A percentile compares a stretch with the other conserved stretches of the same genome.
These are phyloP conservation scores for Linyphia triangularis DNA, from an alignment of 2,888 invertebrate genomes.

Conservation along the genomic window DNA sequence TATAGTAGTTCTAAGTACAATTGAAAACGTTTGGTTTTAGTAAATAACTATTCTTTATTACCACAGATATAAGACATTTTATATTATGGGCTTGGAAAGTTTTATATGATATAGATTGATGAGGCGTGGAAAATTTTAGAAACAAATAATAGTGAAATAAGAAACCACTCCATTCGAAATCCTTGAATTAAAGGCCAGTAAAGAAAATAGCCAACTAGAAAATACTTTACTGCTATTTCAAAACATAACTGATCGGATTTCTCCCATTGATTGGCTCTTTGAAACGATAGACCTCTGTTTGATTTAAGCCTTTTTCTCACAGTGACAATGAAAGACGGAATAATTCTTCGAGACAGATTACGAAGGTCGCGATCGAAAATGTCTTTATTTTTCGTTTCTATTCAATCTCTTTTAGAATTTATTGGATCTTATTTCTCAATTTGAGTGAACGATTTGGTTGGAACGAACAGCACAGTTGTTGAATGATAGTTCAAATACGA, in stretches of 20 bases:
- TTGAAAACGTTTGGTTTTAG: no score
- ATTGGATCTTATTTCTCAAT: neutral
- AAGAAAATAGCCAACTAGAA: conserved; percentile 28
- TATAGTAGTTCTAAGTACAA: no score
- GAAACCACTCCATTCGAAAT: neutral
- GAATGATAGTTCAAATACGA: conserved; percentile 1
- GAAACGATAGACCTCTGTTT: neutral
- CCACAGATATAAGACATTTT: no score
- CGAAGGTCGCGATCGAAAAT: conserved; percentile 11
- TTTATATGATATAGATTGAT: no score
- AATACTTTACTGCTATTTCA: conserved; percentile 33
- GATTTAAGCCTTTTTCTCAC: neutral
- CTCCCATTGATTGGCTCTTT: conserved; percentile 34
- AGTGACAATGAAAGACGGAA: conserved; percentile 40
- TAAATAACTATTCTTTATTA: no score
- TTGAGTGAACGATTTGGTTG: neutral
- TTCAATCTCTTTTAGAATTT: neutral
- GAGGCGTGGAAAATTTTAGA: no score
- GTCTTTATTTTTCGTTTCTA: neutral
- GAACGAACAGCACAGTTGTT: neutral
- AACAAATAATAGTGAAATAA: no score
- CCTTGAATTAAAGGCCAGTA: neutral
- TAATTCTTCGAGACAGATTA: conserved; percentile 41
- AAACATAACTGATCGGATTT: conserved; percentile 43
- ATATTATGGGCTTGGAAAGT: no score